Base-by-base conservation (phyloP, 1,140 invertebrate genomes). In the Lepidostoma basale region DNA sequence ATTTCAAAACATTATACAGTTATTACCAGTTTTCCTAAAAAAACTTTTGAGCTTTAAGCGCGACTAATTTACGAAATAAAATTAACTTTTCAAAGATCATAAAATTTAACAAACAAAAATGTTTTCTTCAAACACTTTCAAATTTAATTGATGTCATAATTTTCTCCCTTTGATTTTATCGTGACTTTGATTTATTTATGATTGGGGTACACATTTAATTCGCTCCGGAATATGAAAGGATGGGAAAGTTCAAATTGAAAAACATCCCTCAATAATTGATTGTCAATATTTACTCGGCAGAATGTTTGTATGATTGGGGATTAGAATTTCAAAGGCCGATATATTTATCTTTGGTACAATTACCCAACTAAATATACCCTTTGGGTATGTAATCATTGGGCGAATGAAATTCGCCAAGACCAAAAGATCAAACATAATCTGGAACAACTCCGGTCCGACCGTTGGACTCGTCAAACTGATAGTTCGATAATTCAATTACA, bases 381-480 rank as follows among this genome's bases (percentile, higher is more conserved):
- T 23, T 22, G 16, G 20, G 44, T 45, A 23, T 20, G 23, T 47
- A 22, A 52, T 39, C 18, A 28, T 47, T 22, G 42, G 18, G 30
- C 30, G 3, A 39, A 6, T 59, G 18, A 36, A 60, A 52, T 25
- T 14, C 23, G 60, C 33, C 26, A 52, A 18, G 14, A 44, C 30
- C 39, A 39, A 62, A 44, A 62, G 36, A 47, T 16, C 45, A 64
- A 64, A 52, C 23, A 36, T 18, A 49, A 23, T 23, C 20, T 49
- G 8, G 25, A 49, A 49, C 23, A 10, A 23, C 6, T n/a, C 45
- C 25, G 45, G 25, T 49, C 45, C 9, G 25, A 49, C 8, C 25
- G 45, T 23, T 49, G n/a, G 10, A 36, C 22, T 22, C 45, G 23
- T 49, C 45, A 49, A 49, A 22, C 18, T 12, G 45, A 49, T 49